A percentile compares a stretch with the other conserved stretches of the same genome.
Conservation (phyloP, 30 jellyfish, hydroid and myxozoan species). For the Turritopsis dohrnii region DNA sequence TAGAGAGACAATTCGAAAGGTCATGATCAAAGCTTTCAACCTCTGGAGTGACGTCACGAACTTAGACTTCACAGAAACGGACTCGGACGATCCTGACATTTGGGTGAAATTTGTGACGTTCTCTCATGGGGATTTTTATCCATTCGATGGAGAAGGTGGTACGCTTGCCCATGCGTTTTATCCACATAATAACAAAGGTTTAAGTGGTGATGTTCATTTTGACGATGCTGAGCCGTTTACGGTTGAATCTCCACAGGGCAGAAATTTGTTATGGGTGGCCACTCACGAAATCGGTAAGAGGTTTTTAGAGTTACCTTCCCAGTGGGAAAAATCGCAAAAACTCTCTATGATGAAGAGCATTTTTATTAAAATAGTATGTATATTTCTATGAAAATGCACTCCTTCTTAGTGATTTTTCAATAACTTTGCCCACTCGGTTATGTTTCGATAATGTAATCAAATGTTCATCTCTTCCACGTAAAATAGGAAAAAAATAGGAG, state of each 20-base stretch:
- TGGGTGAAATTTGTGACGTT: conserved; percentile 40
- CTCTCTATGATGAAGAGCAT: too few species aligned
- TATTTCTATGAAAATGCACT: too few species aligned
- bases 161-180: conserved; percentile 85
- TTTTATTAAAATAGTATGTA: too few species aligned
- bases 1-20: conserved; percentile 42
- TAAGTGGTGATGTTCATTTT: conserved; percentile 40
- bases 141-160: conserved; percentile 68
- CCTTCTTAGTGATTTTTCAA: too few species aligned
- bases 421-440: too few species aligned
- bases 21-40: conserved; percentile 38
- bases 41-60: conserved; percentile 20
- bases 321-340: too few species aligned
- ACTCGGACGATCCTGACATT: conserved; percentile 25
- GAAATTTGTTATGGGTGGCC: conserved; percentile 76
- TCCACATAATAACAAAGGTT: conserved; percentile 30
- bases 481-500: too few species aligned
- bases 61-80: conserved; percentile 43
- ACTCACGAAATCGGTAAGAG: conserved; percentile 51
- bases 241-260: conserved; percentile 31
- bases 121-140: conserved; percentile 52
- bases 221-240: conserved; percentile 55
- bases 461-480: too few species aligned
- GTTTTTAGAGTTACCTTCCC: too few species aligned
- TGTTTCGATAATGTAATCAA: too few species aligned